Base-by-base conservation (phyloP, 1,140 invertebrate genomes). In the Diabrotica virgifera region DNA sequence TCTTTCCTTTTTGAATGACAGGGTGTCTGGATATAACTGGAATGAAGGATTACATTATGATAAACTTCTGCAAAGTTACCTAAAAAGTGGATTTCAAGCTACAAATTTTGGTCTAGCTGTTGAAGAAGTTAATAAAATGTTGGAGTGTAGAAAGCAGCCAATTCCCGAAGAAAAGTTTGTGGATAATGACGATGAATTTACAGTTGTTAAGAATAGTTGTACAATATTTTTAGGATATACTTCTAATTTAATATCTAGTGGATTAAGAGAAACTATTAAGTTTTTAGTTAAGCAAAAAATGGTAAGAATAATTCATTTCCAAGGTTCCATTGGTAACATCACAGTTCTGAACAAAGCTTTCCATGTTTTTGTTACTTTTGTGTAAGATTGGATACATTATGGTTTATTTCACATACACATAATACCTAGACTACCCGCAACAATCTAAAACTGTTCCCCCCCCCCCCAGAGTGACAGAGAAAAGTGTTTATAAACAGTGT, bases 211-310 rank as follows among this genome's bases (percentile, higher is more conserved):
- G 73, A 86, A 80, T 55, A 91, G 89, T 64, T 99, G 97, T 79
- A 98, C 97, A 6, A 95, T 99, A 76, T 99, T 99, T 80, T 81
- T 99, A 61, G 96, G 96, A 0, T 99, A 93, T 77, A 99, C 98
- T 5, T 99, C 97, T 0, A 99, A 99, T 79, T 91, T 99, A 84
- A 91, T 96, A 8, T 99, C 96, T 0, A 93, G 91, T 62, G 98
- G 98, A 13, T 80, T 99, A 52, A 81, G 98, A 74, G 97, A 99
- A 70, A 91, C 92, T 0, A 91, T 99, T 67, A 80, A 87, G 67
- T 97, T 93, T 82, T 82, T 98, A 62, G 93, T 93, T 5, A 87
- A 98, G 79, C 92, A 98, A 79, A 91, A 90, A 78, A 84, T 93
- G 85, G 89, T 88, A 73, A 75, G 74, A 46, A 46, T 46, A 3